Conservation (phyloP, 1,140 invertebrate species). For the Subanguina moxae region DNA sequence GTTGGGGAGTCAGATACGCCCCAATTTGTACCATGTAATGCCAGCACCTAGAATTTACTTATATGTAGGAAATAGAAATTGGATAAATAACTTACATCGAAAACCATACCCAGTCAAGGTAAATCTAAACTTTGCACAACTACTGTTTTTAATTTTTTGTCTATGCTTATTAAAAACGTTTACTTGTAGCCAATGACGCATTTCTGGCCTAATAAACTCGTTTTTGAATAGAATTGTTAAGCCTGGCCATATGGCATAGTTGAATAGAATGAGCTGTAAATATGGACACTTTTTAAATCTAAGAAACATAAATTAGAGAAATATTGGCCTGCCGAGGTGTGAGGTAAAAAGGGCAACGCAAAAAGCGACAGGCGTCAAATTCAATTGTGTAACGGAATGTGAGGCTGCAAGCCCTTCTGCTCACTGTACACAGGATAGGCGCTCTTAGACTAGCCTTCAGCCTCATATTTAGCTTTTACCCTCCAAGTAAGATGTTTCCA, state of each 20-base stretch:
- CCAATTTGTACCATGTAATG: too few species aligned
- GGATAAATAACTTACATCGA: conserved; percentile 34
- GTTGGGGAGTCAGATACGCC: too few species aligned
- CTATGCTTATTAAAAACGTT: not conserved
- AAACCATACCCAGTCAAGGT: conserved; percentile 54
- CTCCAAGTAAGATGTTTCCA: too few species aligned
- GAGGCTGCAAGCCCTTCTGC: too few species aligned
- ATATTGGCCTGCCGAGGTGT: too few species aligned
- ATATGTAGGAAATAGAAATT: not conserved
- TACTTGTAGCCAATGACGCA: conserved; percentile 46
- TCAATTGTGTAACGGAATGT: too few species aligned
- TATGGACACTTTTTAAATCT: not conserved
- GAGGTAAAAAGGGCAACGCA: too few species aligned
- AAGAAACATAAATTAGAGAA: not conserved
- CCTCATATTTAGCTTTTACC: too few species aligned
- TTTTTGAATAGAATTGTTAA: conserved; percentile 47
- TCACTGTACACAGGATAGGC: too few species aligned
- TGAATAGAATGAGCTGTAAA: conserved; percentile 38
- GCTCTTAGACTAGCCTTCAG: too few species aligned
- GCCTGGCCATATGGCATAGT: conserved; percentile 51
- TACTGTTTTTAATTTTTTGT: not conserved
- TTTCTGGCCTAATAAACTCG: conserved; percentile 38
- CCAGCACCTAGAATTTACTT: too few species aligned
- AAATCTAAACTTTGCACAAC: conserved; percentile 32
- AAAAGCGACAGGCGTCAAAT: too few species aligned